phyloP scores from a whole-genome alignment of 2,888 invertebrate genomes.

The Nephrotoma guestfalica region DNA sequence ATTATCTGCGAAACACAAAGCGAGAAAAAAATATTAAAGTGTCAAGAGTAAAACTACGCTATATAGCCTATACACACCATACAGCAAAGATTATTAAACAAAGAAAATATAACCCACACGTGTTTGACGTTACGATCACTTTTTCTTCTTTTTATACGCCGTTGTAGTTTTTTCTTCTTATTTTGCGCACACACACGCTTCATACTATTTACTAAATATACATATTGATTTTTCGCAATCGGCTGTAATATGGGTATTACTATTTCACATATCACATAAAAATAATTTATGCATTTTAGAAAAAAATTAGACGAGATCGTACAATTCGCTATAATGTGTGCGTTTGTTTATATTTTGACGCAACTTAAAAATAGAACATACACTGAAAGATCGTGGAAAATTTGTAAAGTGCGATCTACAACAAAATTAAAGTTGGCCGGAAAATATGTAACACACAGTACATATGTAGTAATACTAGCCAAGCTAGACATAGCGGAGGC shows the following conservation, averaged over 20 bases:
- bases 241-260: neutral
- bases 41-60: neutral
- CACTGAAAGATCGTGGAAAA: neutral
- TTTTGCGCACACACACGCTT: neutral
- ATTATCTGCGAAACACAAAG: neutral
- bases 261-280: neutral
- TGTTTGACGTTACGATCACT: conserved; percentile 3
- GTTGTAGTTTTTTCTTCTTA: neutral
- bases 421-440: neutral
- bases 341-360: neutral
- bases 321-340: neutral
- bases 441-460: neutral
- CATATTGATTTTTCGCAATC: neutral
- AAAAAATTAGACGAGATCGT: neutral
- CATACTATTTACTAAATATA: neutral
- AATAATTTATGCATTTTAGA: neutral
- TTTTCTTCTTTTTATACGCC: neutral
- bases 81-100: neutral
- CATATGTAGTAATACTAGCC: neutral
- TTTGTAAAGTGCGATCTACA: neutral
- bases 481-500: neutral
- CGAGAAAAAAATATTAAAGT: neutral
- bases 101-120: conserved; percentile 4
- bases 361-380: neutral
- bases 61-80: neutral